A percentile compares a stretch with the other conserved stretches of the same genome.
These are phyloP conservation scores for Lateolabrax maculatus DNA, from an alignment of 2,797 vertebrate species.

Conservation along the genomic window DNA sequence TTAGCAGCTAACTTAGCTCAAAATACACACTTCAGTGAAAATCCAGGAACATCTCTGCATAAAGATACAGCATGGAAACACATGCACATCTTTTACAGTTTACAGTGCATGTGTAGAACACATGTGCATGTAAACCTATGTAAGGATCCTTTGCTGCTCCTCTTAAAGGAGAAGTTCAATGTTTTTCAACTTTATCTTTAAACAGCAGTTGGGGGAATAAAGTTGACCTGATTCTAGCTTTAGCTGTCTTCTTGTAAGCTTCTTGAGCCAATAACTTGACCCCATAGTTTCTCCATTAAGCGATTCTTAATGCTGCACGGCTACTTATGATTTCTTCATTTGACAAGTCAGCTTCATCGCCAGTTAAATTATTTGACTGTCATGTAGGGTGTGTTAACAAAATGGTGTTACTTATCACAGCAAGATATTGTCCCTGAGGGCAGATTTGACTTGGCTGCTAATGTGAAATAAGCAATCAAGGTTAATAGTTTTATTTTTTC, in stretches of 20 bases:
- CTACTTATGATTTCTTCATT: background rate
- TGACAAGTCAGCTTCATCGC: background rate
- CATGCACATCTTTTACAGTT: too few relatives aligned
- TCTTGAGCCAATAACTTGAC: background rate
- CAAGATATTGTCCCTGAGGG: background rate
- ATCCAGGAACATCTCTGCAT: too few relatives aligned
- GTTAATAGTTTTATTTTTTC: conserved; percentile 13
- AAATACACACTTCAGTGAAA: too few relatives aligned
- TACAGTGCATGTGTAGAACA: too few relatives aligned
- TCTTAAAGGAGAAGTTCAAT: too few relatives aligned
- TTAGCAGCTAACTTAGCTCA: too few relatives aligned
- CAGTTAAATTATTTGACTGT: background rate
- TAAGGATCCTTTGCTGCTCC: too few relatives aligned
- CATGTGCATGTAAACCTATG: too few relatives aligned
- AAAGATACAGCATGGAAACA: too few relatives aligned
- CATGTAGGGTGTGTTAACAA: background rate
- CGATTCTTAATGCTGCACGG: background rate
- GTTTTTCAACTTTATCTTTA: background rate
- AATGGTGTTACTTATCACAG: background rate
- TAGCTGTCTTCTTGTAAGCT: background rate
- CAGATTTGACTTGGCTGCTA: background rate
- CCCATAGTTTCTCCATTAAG: background rate
- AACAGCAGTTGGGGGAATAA: too few relatives aligned
- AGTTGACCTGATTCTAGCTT: background rate
- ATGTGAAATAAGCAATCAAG: conserved; percentile 10